These are phyloP conservation scores for Chloropsis cyanopogon DNA, from an alignment of 2,113 vertebrate species.

Conservation along the genomic window DNA sequence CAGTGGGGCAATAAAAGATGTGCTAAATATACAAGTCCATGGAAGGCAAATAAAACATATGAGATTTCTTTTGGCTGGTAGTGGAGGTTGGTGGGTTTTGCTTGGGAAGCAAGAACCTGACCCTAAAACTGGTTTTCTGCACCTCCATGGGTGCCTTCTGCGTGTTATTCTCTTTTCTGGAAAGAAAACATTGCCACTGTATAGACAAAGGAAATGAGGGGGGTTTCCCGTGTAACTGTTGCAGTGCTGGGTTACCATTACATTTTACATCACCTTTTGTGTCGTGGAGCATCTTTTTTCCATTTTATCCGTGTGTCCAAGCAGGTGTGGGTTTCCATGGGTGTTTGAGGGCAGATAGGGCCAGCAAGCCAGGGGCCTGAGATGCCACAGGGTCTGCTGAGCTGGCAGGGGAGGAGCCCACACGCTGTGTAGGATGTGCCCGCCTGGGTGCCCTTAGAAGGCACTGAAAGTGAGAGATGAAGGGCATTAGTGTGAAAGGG, in stretches of 20 bases:
- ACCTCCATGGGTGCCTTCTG: neutral
- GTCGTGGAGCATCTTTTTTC: neutral
- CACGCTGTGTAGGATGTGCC: neutral
- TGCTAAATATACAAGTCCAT: slow-evolving; percentile 24
- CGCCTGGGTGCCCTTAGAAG: neutral
- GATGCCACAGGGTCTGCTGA: neutral
- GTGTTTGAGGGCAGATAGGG: neutral
- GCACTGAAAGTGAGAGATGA: neutral
- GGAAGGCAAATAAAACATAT: slow-evolving; percentile 29
- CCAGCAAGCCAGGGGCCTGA: neutral
- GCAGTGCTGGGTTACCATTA: neutral
- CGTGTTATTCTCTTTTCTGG: neutral
- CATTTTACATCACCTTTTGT: neutral
- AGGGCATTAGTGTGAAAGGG: neutral
- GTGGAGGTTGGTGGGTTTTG: neutral
- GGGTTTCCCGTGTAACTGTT: neutral
- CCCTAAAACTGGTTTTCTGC: neutral
- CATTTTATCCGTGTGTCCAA: neutral
- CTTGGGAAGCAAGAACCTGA: neutral
- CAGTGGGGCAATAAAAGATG: slow-evolving; percentile 36
- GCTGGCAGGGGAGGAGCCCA: neutral
- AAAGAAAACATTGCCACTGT: neutral
- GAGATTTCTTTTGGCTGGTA: neutral
- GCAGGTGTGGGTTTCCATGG: neutral
- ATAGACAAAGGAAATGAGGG: neutral